Base-by-base conservation (phyloP, 2,888 invertebrate species). In the Dynastes grantii region DNA sequence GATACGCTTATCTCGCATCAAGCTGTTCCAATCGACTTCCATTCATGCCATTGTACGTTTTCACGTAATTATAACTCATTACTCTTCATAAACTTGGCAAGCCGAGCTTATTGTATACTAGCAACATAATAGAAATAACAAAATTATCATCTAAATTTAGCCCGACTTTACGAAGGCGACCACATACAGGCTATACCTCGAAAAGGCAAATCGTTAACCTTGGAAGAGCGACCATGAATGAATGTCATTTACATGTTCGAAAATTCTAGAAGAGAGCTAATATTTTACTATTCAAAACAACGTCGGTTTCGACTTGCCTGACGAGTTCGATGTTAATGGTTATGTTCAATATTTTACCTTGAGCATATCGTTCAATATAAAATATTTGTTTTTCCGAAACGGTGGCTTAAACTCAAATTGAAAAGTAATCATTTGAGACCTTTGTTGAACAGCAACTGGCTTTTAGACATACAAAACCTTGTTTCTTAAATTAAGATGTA, bases 1-100 rank as follows among this genome's bases (percentile, higher is more conserved):
- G n/a, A 49, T 51, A 32, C 58, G 40, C n/a, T 58, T 32, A 71
- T 71, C 53, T 71, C 32, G 16, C 32, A 71, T 58, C 55, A 55
- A 40, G 58, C 71, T 37, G 71, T 55, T 71, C 53, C 71, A 71
- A 71, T 71, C 71, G 55, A 71, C 71, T 71, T 58, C 58, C 16
- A 71, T 71, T 71, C 71, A 71, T 40, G 22, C 11, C 16, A 37
- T 16, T 37, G 58, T 55, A 37, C 71, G 55, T 58, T 58, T 53
- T 58, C 53, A 6, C 53, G 71, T 58, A 71, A 71, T 58, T 71
- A 71, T 58, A 71, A 71, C 16, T 71, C 58, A 71, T 71, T 71
- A 58, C 55, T 55, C 58, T 58, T 55, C 71, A 55, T 71, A 58
- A 71, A 11, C 55, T 37, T 49, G 55, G 58, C 58, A 55, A 40